Evolutionary conservation across 2,113 vertebrate genomes (phyloP), one percentile per base, ranked within the genome.

Genomic region (Sciurus niger): DNA sequence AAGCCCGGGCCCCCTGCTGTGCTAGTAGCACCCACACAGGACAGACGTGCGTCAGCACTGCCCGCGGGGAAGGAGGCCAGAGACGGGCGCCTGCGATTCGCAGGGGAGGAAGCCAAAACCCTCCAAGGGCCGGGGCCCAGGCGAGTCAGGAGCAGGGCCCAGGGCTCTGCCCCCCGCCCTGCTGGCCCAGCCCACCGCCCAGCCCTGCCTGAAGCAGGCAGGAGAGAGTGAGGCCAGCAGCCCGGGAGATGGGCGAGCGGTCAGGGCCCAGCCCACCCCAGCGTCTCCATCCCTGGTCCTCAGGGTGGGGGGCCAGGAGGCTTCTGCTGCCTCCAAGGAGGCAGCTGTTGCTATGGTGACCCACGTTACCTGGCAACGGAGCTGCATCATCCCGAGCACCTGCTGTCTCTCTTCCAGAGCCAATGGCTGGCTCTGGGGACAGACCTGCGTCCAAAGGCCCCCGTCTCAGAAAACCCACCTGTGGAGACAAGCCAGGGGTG

Each of bases 301-400:
- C 48, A 10, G 73, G 70, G 30, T 43, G 43, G 74, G 89, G 95
- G 58, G 37, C 17, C 32, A 79, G 3, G 2, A 72, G 93, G 88
- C n/a, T 89, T 76, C 70, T 6, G 17, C 73, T 37, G 65, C 94
- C 87, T 92, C 94, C 24, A 12, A 79, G 91, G 95, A 96, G 83
- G 65, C 79, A 65, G 70, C 5, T 0, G 95, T 97, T 97, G 97
- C 97, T 46, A 97, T 96, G 89, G 97, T 77, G 97, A 97, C 94
- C 93, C 55, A 63, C 0, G 96, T 98, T 96, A 94, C 97, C 97
- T 97, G 96, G 97, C 97, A 98, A 98, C 97, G 2, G 6, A 87
- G 51, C 90, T n/a, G n/a, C 68, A 24, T 89, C 8, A 0, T 98
- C 92, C 93, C 4, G 80, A 90, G 93, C 94, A 96, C 96, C 97